Percentiles rank a stretch among this genome's conserved stretches.
Evolutionary conservation across 1,140 invertebrate genomes (phyloP).

Genomic region (Portunus trituberculatus): DNA sequence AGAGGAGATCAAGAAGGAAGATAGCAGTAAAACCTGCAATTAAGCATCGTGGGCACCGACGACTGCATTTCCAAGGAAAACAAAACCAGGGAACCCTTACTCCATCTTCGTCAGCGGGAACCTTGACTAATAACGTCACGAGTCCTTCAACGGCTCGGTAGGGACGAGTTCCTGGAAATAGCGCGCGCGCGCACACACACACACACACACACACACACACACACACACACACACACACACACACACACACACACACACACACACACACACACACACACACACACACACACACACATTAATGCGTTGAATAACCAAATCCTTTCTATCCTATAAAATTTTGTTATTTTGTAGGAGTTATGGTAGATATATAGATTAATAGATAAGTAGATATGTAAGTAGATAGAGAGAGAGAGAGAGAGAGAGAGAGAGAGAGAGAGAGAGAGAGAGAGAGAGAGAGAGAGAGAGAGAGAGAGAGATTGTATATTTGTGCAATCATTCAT

Average conservation of each 20-base stretch:
- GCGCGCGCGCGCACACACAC: too few relatives aligned
- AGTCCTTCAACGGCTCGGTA: too few relatives aligned
- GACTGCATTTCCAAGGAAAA: background rate
- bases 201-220: too few relatives aligned
- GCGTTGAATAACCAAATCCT: background rate
- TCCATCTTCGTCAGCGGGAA: background rate
- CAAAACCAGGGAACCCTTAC: background rate
- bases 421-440: too few relatives aligned
- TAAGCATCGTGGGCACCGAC: background rate
- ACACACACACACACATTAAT: background rate
- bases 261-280: constrained; percentile 38
- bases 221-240: too few relatives aligned
- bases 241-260: constrained; percentile 29
- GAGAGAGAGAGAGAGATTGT: background rate
- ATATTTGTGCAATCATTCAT: background rate
- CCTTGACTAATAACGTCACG: background rate
- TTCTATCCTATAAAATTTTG: too few relatives aligned
- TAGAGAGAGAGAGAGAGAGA: too few relatives aligned
- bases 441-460: too few relatives aligned
- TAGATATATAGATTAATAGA: too few relatives aligned
- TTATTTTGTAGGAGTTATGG: too few relatives aligned
- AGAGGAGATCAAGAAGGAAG: background rate
- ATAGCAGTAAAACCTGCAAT: background rate
- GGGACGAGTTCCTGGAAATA: too few relatives aligned
- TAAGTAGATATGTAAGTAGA: too few relatives aligned